Conservation (phyloP, 2,888 invertebrate species). For the Diplazon laetatorius region DNA sequence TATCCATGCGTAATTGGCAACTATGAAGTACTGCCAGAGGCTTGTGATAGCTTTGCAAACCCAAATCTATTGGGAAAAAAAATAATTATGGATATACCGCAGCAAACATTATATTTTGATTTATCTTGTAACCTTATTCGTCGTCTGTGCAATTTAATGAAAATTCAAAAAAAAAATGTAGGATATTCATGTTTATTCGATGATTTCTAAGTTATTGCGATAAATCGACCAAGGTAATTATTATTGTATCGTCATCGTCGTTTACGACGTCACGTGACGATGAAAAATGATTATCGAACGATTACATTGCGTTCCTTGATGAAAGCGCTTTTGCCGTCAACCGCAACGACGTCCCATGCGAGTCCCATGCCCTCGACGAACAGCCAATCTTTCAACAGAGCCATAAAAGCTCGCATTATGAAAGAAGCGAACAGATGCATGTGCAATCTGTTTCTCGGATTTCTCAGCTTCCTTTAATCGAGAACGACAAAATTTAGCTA, state of each 20-base stretch:
- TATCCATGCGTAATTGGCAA: conserved; percentile 88
- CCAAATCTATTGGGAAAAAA: conserved; percentile 84
- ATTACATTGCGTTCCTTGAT: conserved; percentile 80
- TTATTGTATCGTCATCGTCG: no score
- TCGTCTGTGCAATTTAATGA: no score
- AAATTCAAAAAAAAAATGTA: no score
- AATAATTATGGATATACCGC: no score
- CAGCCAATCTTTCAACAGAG: conserved; percentile 84
- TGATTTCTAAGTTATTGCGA: background rate
- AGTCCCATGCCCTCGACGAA: conserved; percentile 84
- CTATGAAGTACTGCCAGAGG: conserved; percentile 86
- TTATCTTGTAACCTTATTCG: no score
- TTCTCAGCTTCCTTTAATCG: conserved; percentile 87
- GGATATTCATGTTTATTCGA: no score
- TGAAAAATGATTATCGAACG: background rate
- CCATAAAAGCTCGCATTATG: conserved; percentile 85
- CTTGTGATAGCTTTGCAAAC: conserved; percentile 86
- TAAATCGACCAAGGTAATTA: background rate
- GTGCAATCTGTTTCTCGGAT: conserved; percentile 87
- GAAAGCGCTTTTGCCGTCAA: conserved; percentile 79
- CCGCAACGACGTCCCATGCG: conserved; percentile 79
- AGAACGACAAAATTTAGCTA: no score
- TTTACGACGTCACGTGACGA: no score
- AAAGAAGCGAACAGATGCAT: conserved; percentile 87
- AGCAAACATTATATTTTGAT: no score